These are phyloP conservation scores for Callithrix jacchus DNA, from an alignment of 2,113 vertebrate species.

Conservation along the genomic window DNA sequence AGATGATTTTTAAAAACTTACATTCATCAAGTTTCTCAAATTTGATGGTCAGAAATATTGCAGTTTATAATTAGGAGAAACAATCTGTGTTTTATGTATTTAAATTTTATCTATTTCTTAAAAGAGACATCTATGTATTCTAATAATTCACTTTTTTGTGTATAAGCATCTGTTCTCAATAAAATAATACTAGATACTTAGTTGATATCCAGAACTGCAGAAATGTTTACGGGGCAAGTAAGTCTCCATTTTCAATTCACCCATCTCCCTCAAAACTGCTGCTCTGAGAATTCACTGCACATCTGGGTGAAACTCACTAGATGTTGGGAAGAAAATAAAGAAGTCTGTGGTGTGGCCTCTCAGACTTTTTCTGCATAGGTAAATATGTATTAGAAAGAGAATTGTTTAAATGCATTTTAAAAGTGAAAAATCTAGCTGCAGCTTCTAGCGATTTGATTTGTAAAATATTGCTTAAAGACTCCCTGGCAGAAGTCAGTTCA, in stretches of 20 bases:
- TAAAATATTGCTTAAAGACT: background rate
- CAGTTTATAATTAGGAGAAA: slow-evolving; percentile 31
- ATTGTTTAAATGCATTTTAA: background rate
- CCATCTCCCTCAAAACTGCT: background rate
- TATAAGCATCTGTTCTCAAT: background rate
- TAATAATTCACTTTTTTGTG: background rate
- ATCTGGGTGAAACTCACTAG: background rate
- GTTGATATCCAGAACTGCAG: background rate
- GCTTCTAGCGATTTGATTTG: background rate
- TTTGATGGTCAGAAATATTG: background rate
- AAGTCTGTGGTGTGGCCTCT: background rate
- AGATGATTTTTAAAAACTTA: slow-evolving; percentile 8
- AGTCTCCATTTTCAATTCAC: background rate
- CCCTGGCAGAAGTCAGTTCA: background rate
- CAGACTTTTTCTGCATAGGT: background rate
- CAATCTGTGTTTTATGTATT: background rate
- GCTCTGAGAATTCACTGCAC: background rate
- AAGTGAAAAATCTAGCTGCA: background rate
- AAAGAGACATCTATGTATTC: background rate
- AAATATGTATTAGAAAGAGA: background rate
- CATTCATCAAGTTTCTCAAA: background rate
- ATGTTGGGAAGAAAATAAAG: background rate
- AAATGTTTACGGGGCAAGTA: background rate
- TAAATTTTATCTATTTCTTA: background rate
- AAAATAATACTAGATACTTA: background rate